Conservation (phyloP, 1,140 invertebrate species). For the Sitobion miscanthi region DNA sequence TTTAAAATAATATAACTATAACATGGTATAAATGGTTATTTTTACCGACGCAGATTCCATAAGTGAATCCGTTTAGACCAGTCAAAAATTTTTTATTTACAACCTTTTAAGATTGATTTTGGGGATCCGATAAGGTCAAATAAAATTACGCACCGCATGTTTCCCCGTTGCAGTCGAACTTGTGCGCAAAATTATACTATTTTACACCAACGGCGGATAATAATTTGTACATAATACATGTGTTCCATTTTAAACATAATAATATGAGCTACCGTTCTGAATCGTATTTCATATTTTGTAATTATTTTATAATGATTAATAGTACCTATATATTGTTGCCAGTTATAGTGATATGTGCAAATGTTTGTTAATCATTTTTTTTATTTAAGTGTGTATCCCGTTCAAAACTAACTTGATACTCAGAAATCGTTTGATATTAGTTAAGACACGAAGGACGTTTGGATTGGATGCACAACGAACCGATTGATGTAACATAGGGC, state of each 20-base stretch:
- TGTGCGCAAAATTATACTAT: background rate
- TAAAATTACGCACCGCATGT: background rate
- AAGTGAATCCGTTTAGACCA: background rate
- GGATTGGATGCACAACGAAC: too few relatives aligned
- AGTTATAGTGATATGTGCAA: too few relatives aligned
- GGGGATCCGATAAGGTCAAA: background rate
- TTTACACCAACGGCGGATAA: background rate
- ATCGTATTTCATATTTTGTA: background rate
- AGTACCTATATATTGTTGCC: background rate
- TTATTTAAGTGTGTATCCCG: too few relatives aligned
- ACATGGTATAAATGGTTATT: background rate
- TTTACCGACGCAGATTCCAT: background rate
- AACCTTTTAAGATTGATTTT: constrained; percentile 1
- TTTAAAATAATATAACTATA: background rate
- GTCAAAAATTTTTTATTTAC: background rate
- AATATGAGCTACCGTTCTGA: background rate
- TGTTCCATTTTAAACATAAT: background rate
- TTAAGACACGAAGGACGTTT: background rate
- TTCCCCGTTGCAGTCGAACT: background rate
- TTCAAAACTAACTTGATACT: background rate
- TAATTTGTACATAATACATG: background rate
- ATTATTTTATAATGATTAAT: background rate
- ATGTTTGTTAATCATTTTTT: background rate
- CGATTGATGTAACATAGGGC: background rate
- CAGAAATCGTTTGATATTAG: background rate